Base-by-base conservation (phyloP, 1,140 invertebrate species). In the Bombus difficillimus region DNA sequence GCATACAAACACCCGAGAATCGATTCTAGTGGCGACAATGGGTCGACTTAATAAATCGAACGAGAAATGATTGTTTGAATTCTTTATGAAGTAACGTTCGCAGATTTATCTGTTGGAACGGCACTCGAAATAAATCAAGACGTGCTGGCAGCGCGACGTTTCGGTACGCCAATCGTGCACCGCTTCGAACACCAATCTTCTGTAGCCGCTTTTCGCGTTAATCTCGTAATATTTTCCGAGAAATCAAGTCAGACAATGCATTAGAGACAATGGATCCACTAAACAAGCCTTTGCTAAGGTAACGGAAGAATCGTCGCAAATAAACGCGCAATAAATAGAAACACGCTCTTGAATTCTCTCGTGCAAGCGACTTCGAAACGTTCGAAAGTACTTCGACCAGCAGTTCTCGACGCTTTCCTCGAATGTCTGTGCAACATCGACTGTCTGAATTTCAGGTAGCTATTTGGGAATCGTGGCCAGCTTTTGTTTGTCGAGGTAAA, bases 81-180 rank as follows among this genome's bases (percentile, higher is more conserved):
- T 47, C 62, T 78, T 53, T 28, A 66, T 68, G 59, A 22, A 10
- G 41, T 22, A n/a, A 57, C 28, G 62, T 57, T 41, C 73, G 28
- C 76, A 85, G 84, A 88, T 87, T 88, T 76, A 72, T 85, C 77
- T 80, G 32, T 62, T 43, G 82, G 66, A 88, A 81, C 69, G 75
- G 39, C 64, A 72, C 76, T 69, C 66, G 73, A 76, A 81, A 89
- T 88, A 88, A 88, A 88, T 89, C 81, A 88, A 68, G 86, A 88
- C 43, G 15, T 68, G 74, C 6, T 68, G 73, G 74, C 4, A 59
- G 57, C 62, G 86, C 59, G 18, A 18, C 37, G 73, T 69, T 77
- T 59, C 41, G 43, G 28, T 78, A 77, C 62, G 73, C 32, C 47
- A 53, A 53, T 53, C 47, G 47, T 53, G 47, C n/a, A 59, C 25